phyloP scores from a whole-genome alignment of 2,113 vertebrate genomes.

The Megaceryle maxima region DNA sequence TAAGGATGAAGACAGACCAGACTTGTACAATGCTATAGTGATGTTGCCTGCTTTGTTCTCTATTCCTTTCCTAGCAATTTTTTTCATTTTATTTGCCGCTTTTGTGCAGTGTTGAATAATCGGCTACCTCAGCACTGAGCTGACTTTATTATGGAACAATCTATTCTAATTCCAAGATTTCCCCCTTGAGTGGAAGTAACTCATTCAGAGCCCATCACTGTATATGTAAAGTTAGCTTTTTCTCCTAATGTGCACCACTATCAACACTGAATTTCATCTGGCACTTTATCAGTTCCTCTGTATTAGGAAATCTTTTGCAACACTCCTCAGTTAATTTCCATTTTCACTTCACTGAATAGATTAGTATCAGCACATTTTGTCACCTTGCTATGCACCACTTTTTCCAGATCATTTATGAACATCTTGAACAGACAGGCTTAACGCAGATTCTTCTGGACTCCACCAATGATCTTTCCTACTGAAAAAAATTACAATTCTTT shows the following conservation, averaged over 20 bases:
- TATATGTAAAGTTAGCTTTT: not conserved
- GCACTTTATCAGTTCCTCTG: not conserved
- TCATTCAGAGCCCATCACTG: not conserved
- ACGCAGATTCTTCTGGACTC: not conserved
- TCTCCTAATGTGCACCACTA: not conserved
- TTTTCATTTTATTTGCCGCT: not conserved
- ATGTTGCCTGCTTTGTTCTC: not conserved
- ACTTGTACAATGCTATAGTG: not conserved
- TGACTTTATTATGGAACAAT: not conserved
- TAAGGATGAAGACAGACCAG: not conserved
- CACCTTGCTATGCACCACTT: not conserved
- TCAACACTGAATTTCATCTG: not conserved
- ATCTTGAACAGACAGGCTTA: not conserved
- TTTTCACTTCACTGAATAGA: not conserved
- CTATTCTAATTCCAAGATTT: not conserved
- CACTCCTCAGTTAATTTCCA: not conserved
- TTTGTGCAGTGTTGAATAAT: not conserved
- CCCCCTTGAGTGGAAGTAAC: not conserved
- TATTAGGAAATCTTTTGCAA: not conserved
- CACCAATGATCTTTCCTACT: not conserved
- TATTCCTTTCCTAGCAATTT: not conserved
- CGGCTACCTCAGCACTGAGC: not conserved
- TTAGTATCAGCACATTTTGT: not conserved
- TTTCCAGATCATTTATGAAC: not conserved
- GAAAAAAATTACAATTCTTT: not conserved